Evolutionary conservation across 1,140 invertebrate genomes (phyloP).

Genomic region (Hycleus phaleratus): DNA sequence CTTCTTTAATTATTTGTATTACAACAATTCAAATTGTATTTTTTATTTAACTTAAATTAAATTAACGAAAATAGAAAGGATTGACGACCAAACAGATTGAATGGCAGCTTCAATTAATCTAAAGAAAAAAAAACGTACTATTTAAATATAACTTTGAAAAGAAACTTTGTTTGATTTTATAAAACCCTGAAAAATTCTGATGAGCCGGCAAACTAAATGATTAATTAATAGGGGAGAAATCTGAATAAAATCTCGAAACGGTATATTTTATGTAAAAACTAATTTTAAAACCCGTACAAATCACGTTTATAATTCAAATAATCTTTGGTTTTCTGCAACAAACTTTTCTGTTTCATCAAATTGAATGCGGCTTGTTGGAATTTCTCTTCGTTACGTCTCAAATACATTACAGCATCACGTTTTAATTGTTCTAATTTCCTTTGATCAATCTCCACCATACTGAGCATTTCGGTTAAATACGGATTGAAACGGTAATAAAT

Average conservation of each 20-base stretch:
- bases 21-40: not conserved
- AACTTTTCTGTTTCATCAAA: constrained; percentile 42
- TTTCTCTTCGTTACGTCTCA: constrained; percentile 69
- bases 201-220: too few relatives aligned
- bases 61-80: not conserved
- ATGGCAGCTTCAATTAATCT: constrained; percentile 14
- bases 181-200: too few relatives aligned
- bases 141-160: too few relatives aligned
- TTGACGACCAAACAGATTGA: constrained; percentile 4
- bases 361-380: constrained; percentile 50
- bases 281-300: constrained; percentile 19
- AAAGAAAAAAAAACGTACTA: constrained; percentile 1
- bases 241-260: too few relatives aligned
- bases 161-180: not conserved
- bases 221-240: too few relatives aligned
- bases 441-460: constrained; percentile 74
- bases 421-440: constrained; percentile 56
- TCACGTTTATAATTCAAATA: constrained; percentile 37
- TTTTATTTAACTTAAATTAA: not conserved
- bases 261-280: not conserved
- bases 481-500: constrained; percentile 89
- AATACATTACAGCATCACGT: constrained; percentile 64
- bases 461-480: constrained; percentile 72
- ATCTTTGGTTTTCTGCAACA: constrained; percentile 43
- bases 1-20: too few relatives aligned